Conservation (phyloP, 2,888 invertebrate species). For the Alitta virens region DNA sequence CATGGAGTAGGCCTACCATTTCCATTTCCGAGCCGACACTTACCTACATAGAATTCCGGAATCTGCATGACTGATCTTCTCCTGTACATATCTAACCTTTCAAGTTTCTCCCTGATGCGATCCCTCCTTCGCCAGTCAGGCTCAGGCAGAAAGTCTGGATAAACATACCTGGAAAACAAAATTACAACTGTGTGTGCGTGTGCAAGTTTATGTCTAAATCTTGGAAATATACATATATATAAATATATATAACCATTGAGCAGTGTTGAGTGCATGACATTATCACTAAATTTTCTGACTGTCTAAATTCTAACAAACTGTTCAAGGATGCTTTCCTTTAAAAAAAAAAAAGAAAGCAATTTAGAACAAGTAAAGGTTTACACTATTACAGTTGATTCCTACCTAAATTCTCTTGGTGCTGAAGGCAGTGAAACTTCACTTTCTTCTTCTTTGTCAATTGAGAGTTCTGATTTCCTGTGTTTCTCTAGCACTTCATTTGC, state of each 20-base stretch:
- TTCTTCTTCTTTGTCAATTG: slow-evolving; percentile 5
- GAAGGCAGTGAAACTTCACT: not conserved
- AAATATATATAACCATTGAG: too few species aligned
- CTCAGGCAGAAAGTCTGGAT: slow-evolving; percentile 91
- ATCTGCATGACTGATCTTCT: slow-evolving; percentile 79
- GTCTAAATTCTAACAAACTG: too few species aligned
- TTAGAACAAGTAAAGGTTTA: too few species aligned
- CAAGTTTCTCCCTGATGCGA: slow-evolving; percentile 78
- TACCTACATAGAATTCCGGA: slow-evolving; percentile 97
- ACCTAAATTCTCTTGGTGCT: slow-evolving; percentile 29
- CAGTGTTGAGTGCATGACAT: too few species aligned
- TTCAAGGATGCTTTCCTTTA: too few species aligned
- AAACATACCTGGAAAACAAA: slow-evolving; percentile 56
- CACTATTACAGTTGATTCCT: too few species aligned
- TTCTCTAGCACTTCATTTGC: slow-evolving; percentile 17
- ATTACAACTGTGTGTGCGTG: too few species aligned
- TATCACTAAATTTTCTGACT: too few species aligned
- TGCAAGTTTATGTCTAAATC: too few species aligned
- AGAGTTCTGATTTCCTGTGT: slow-evolving; percentile 16
- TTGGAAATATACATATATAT: too few species aligned
- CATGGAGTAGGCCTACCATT: too few species aligned
- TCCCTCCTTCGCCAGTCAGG: slow-evolving; percentile 78
- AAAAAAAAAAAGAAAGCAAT: too few species aligned
- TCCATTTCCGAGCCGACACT: slow-evolving; percentile 5
- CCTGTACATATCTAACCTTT: slow-evolving; percentile 87